Evolutionary conservation across 92 coral and sea anemone species (phyloP).

Genomic region (Porites rus): DNA sequence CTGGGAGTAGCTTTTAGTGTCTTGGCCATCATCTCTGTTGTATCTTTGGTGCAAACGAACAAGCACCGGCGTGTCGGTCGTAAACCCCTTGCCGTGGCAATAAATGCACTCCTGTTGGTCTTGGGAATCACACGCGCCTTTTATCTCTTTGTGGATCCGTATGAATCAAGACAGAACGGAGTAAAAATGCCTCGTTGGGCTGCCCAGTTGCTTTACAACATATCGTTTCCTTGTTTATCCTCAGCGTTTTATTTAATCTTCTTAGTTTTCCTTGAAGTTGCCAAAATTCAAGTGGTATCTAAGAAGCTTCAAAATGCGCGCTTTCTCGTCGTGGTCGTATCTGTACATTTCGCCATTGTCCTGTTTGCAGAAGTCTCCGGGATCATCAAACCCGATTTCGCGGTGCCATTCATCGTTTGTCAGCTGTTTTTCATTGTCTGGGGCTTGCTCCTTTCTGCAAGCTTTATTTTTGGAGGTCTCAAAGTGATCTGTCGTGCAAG

Average conservation of each 20-base stretch:
- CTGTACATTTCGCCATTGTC: constrained; percentile 63
- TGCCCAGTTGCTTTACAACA: constrained; percentile 48
- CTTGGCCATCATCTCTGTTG: constrained; percentile 40
- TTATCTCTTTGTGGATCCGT: constrained; percentile 65
- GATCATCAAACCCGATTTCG: constrained; percentile 3
- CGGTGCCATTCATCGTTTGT: constrained; percentile 49
- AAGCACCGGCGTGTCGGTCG: constrained; percentile 33
- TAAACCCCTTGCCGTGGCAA: constrained; percentile 52
- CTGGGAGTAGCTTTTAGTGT: constrained; percentile 57
- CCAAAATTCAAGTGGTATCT: constrained; percentile 50
- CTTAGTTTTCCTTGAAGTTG: constrained; percentile 71
- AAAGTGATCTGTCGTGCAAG: constrained; percentile 44
- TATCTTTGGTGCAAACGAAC: constrained; percentile 53
- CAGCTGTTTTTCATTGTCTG: constrained; percentile 66
- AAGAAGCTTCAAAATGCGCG: constrained; percentile 45
- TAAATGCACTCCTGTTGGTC: constrained; percentile 49
- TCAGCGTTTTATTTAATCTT: constrained; percentile 74
- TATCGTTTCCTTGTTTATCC: constrained; percentile 74
- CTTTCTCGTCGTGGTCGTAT: constrained; percentile 42
- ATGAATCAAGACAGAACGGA: constrained; percentile 69
- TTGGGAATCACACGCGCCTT: constrained; percentile 63
- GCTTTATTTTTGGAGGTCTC: constrained; percentile 78
- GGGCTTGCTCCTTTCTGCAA: constrained; percentile 58
- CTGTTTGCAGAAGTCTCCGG: constrained; percentile 46
- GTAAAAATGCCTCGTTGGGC: constrained; percentile 37